Evolutionary conservation across 1,140 invertebrate species (phyloP).

Genomic region (Tetramorium alpestre): DNA sequence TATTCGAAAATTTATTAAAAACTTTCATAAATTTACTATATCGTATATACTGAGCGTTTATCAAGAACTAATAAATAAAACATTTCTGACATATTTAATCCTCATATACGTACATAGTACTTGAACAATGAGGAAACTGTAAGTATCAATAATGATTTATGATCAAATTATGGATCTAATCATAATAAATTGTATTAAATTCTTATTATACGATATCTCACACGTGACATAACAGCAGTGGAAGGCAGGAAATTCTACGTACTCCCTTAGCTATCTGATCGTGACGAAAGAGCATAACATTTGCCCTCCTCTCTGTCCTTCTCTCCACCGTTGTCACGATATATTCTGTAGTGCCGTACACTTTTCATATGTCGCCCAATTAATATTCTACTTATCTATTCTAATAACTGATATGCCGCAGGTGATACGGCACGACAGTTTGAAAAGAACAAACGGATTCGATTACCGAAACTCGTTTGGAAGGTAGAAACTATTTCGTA

Average conservation of each 20-base stretch:
- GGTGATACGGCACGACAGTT: conserved; percentile 69
- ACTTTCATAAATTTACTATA: neutral
- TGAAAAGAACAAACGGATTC: conserved; percentile 71
- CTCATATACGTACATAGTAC: neutral
- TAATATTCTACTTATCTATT: conserved; percentile 78
- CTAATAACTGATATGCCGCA: conserved; percentile 61
- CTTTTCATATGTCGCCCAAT: conserved; percentile 70
- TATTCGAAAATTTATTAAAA: neutral
- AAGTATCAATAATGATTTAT: neutral
- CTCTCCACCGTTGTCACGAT: conserved; percentile 46
- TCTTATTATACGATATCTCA: conserved; percentile 26
- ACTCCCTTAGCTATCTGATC: conserved; percentile 57
- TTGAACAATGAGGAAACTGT: neutral
- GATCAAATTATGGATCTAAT: neutral
- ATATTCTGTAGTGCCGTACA: conserved; percentile 30
- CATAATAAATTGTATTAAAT: conserved; percentile 37
- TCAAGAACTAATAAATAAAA: neutral
- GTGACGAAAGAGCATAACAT: conserved; percentile 29
- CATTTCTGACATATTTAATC: neutral
- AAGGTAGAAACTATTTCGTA: conserved; percentile 30
- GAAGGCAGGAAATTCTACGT: conserved; percentile 34
- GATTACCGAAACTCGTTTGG: conserved; percentile 65
- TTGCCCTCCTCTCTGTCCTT: neutral
- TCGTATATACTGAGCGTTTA: neutral
- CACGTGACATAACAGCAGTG: neutral